These are phyloP conservation scores for Beroe forskalii DNA, from an alignment of 37 sponge, comb jelly and placozoan genomes.

Conservation along the genomic window DNA sequence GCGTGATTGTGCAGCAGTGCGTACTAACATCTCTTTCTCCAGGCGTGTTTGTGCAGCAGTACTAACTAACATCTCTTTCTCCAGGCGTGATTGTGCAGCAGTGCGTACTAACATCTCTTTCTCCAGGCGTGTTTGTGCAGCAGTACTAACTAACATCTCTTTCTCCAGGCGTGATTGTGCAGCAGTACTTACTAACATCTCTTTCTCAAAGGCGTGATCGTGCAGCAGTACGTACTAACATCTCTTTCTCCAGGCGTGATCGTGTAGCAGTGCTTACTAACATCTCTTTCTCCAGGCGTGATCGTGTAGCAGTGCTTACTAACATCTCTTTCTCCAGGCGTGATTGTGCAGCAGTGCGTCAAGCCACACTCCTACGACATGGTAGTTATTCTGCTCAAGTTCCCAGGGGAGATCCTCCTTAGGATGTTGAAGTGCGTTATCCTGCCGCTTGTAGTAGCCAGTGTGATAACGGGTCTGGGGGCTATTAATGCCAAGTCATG, in stretches of 20 bases:
- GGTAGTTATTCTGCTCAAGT: slow-evolving; percentile 71
- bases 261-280: slow-evolving; percentile 44
- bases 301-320: slow-evolving; percentile 36
- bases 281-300: slow-evolving; percentile 72
- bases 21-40: too few relatives aligned
- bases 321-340: slow-evolving; percentile 67
- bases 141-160: too few relatives aligned
- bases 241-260: slow-evolving; percentile 72
- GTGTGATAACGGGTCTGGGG: slow-evolving; percentile 86
- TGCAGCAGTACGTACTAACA: neutral
- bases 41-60: too few relatives aligned
- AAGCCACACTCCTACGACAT: slow-evolving; percentile 42
- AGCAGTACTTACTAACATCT: too few relatives aligned
- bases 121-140: too few relatives aligned
- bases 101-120: too few relatives aligned
- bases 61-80: too few relatives aligned
- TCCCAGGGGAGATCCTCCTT: slow-evolving; percentile 95
- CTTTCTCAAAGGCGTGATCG: slow-evolving; percentile 67
- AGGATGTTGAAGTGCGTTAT: slow-evolving; percentile 89
- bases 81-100: too few relatives aligned
- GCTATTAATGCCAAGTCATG: slow-evolving; percentile 75
- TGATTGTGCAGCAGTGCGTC: slow-evolving; percentile 65
- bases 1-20: too few relatives aligned
- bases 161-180: too few relatives aligned
- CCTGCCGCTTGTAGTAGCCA: slow-evolving; percentile 89